These are phyloP conservation scores for Pollenia griseotomentosa DNA, from an alignment of 2,888 invertebrate species.

Conservation along the genomic window DNA sequence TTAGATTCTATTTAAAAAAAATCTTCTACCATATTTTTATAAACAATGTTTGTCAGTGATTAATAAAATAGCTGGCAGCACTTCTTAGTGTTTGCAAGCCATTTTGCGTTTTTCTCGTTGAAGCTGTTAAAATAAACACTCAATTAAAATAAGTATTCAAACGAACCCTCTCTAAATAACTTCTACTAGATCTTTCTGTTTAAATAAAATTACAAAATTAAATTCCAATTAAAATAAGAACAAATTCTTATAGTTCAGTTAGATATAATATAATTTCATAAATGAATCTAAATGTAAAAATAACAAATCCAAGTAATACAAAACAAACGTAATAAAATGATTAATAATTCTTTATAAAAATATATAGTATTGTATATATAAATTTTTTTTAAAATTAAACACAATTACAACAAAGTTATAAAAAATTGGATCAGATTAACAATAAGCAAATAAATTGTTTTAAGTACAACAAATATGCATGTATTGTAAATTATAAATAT, in stretches of 20 bases:
- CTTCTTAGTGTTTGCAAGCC: not conserved
- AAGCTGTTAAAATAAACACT: too few species aligned
- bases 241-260: conserved; percentile 29
- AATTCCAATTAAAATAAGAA: not conserved
- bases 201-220: not conserved
- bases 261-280: conserved; percentile 35
- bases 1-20: too few species aligned
- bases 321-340: conserved; percentile 23
- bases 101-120: not conserved
- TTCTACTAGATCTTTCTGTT: conserved; percentile 8
- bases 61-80: not conserved
- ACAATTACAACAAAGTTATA: conserved; percentile 42
- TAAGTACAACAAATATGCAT: conserved; percentile 39
- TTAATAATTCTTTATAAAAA: conserved; percentile 47
- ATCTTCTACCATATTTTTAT: too few species aligned
- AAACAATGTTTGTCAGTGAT: not conserved
- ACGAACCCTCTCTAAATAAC: too few species aligned
- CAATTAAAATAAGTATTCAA: not conserved
- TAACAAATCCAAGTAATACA: conserved; percentile 9
- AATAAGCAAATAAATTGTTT: conserved; percentile 40
- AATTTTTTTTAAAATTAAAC: conserved; percentile 14
- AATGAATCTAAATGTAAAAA: conserved; percentile 36
- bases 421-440: conserved; percentile 60
- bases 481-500: conserved; percentile 20
- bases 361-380: conserved; percentile 8